Percentiles rank a stretch among this genome's conserved stretches.
phyloP scores from a whole-genome alignment of 2,888 invertebrate genomes.

The Pherbina coryleti region DNA sequence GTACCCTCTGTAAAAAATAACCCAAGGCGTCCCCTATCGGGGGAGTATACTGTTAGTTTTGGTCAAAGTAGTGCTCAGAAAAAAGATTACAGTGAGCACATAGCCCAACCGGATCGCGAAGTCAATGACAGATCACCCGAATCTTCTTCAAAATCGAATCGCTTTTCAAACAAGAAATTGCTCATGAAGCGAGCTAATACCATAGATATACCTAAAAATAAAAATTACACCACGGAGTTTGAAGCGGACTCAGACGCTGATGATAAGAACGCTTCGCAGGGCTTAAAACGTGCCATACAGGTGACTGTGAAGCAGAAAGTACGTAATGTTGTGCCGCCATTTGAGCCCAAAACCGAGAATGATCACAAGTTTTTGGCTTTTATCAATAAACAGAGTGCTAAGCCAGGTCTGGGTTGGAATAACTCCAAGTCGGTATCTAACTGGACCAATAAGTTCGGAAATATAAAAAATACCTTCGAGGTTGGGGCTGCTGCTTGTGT shows the following conservation, averaged over 20 bases:
- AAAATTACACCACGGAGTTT: conserved; percentile 69
- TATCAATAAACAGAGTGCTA: conserved; percentile 80
- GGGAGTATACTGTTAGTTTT: conserved; percentile 62
- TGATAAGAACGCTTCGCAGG: conserved; percentile 65
- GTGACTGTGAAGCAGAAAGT: conserved; percentile 71
- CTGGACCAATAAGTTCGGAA: conserved; percentile 87
- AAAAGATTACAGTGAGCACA: not conserved
- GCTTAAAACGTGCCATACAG: conserved; percentile 74
- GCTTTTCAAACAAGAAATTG: conserved; percentile 75
- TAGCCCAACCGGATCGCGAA: conserved; percentile 46
- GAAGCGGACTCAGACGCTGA: conserved; percentile 70
- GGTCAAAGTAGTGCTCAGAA: conserved; percentile 11
- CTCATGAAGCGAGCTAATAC: conserved; percentile 91
- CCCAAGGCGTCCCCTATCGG: conserved; percentile 58
- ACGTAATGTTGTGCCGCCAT: conserved; percentile 74
- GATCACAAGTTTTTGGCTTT: conserved; percentile 88
- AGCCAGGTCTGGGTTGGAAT: conserved; percentile 66
- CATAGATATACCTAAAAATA: conserved; percentile 85
- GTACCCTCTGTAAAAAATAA: conserved; percentile 26
- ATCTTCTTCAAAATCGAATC: conserved; percentile 42
- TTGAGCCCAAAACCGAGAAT: conserved; percentile 86
- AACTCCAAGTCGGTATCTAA: conserved; percentile 72
- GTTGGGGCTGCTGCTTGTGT: conserved; percentile 59
- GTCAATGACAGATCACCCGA: conserved; percentile 62
- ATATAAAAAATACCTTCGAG: conserved; percentile 86